phyloP scores from a whole-genome alignment of 2,888 invertebrate genomes.

The Dynastes tityus region DNA sequence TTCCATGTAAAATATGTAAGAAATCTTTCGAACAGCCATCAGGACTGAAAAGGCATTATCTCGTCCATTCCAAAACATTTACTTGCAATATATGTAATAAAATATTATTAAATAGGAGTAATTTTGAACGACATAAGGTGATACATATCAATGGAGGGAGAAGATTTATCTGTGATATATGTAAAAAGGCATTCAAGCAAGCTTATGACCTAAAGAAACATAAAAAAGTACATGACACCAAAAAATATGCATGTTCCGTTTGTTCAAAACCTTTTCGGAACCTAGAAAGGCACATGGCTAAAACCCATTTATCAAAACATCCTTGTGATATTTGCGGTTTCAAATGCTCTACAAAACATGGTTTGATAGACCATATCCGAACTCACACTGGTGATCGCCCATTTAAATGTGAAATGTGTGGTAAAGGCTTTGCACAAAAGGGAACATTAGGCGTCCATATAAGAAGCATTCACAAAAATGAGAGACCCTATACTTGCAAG shows the following conservation, averaged over 20 bases:
- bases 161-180: background rate
- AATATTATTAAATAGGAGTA: background rate
- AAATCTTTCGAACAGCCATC: background rate
- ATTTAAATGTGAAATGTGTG: slow-evolving; percentile 33
- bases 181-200: background rate
- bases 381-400: slow-evolving; percentile 39
- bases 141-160: background rate
- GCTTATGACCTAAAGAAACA: background rate
- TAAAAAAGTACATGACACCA: background rate
- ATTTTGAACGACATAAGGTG: background rate
- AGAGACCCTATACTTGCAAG: slow-evolving; percentile 19
- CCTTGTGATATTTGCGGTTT: slow-evolving; percentile 13
- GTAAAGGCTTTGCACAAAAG: slow-evolving; percentile 27
- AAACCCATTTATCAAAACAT: background rate
- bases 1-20: background rate
- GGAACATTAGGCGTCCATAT: slow-evolving; percentile 27
- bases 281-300: background rate
- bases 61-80: background rate
- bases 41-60: background rate
- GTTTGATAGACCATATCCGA: slow-evolving; percentile 22
- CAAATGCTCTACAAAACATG: background rate
- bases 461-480: background rate
- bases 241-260: background rate
- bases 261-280: background rate
- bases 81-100: slow-evolving; percentile 6